Evolutionary conservation across 2,797 vertebrate species (phyloP).

Genomic region (Microctenopoma lineatum): DNA sequence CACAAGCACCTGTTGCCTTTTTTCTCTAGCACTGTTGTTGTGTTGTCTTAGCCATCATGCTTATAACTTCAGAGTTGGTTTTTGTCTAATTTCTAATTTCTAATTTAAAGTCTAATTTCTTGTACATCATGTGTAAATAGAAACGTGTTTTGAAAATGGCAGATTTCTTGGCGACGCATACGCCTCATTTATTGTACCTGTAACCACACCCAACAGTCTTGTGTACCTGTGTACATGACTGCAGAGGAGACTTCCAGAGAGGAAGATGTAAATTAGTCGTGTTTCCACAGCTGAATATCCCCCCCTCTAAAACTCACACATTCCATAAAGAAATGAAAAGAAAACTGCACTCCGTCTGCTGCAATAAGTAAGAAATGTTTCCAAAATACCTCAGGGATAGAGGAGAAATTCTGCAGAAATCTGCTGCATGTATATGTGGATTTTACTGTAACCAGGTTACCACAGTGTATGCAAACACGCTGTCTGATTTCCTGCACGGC

Average conservation of each 20-base stretch:
- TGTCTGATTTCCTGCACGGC: background rate
- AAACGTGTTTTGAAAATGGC: background rate
- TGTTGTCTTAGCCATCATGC: slow-evolving; percentile 1
- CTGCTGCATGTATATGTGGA: background rate
- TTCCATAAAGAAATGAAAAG: no score
- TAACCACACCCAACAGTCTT: slow-evolving; percentile 9
- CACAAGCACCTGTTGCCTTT: background rate
- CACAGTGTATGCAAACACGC: background rate
- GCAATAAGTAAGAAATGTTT: background rate
- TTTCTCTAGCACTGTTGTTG: background rate
- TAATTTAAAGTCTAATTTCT: slow-evolving; percentile 14
- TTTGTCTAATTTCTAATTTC: no score
- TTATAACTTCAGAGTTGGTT: slow-evolving; percentile 7
- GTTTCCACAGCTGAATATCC: no score
- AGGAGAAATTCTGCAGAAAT: background rate
- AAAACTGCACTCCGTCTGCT: background rate
- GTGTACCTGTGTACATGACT: background rate
- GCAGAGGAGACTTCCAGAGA: slow-evolving; percentile 1
- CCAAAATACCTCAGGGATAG: background rate
- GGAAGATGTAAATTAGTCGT: background rate
- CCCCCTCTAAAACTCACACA: background rate
- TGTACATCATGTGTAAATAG: background rate
- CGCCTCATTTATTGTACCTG: background rate
- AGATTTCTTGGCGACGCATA: background rate
- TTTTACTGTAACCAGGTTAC: slow-evolving; percentile 1